phyloP scores from a whole-genome alignment of 2,113 vertebrate genomes.

The Neolamprologus devosi region DNA sequence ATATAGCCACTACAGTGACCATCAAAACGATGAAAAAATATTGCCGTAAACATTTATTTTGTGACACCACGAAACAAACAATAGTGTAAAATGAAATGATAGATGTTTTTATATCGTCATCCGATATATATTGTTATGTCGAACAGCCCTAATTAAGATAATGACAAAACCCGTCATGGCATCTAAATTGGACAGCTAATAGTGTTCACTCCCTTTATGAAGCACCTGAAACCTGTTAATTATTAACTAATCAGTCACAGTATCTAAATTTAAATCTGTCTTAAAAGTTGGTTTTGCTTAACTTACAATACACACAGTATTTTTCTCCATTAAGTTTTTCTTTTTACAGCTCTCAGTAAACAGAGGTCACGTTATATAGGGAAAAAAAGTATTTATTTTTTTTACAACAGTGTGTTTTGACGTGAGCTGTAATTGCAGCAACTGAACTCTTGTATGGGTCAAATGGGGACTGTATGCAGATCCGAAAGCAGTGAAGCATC shows the following conservation, averaged over 20 bases:
- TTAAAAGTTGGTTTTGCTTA: not conserved
- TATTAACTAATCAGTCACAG: not conserved
- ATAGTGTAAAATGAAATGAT: not conserved
- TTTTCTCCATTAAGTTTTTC: not conserved
- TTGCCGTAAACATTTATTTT: not conserved
- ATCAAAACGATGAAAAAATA: not conserved
- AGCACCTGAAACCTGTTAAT: not conserved
- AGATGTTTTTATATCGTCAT: not conserved
- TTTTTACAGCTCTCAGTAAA: not conserved
- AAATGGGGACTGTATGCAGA: constrained; percentile 6
- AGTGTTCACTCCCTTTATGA: not conserved
- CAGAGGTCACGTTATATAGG: not conserved
- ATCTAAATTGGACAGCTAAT: not conserved
- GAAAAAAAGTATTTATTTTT: not conserved
- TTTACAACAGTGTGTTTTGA: constrained; percentile 2
- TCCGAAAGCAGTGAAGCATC: constrained; percentile 20
- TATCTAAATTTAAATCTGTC: not conserved
- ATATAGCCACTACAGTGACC: not conserved
- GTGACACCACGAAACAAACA: fast-evolving
- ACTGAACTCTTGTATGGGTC: not conserved
- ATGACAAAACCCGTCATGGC: not conserved
- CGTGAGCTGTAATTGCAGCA: not conserved
- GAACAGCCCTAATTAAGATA: not conserved
- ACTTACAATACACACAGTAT: not conserved
- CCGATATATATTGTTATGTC: not conserved